Evolutionary conservation across 2,797 vertebrate genomes (phyloP).

Genomic region (Anisognathus igniventris): DNA sequence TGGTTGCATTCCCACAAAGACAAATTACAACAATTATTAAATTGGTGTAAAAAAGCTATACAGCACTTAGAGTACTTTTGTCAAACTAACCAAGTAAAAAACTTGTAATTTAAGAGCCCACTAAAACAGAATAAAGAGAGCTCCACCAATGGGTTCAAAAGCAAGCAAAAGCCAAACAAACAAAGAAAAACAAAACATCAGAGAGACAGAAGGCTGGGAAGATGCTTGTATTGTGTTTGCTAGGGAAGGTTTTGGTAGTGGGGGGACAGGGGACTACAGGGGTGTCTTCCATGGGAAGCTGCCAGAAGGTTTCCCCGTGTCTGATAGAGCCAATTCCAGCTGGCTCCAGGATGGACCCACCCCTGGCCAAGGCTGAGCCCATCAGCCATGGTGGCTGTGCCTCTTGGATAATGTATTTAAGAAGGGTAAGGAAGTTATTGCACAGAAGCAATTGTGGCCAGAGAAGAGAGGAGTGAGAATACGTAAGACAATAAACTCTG

Average conservation of each 20-base stretch:
- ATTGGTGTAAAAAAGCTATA: not conserved
- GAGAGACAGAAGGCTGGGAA: not conserved
- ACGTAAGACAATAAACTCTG: not conserved
- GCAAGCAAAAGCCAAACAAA: not conserved
- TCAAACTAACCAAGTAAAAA: not conserved
- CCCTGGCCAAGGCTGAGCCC: not conserved
- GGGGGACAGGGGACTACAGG: not conserved
- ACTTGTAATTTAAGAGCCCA: not conserved
- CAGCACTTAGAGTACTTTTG: not conserved
- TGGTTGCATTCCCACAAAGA: not conserved
- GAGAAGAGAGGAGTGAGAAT: not conserved
- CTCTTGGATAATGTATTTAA: not conserved
- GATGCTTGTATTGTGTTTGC: not conserved
- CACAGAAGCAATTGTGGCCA: not conserved
- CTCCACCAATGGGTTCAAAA: not conserved
- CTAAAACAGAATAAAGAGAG: not conserved
- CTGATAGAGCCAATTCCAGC: not conserved
- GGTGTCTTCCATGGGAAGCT: not conserved
- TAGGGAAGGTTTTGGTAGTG: not conserved
- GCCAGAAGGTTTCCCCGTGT: not conserved
- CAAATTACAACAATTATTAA: not conserved
- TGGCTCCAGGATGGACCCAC: not conserved
- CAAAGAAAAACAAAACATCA: not conserved
- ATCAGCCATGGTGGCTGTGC: not conserved
- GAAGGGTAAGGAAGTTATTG: not conserved